These are phyloP conservation scores for Triplophysa yarkandensis DNA, from an alignment of 2,797 vertebrate genomes.

Conservation along the genomic window DNA sequence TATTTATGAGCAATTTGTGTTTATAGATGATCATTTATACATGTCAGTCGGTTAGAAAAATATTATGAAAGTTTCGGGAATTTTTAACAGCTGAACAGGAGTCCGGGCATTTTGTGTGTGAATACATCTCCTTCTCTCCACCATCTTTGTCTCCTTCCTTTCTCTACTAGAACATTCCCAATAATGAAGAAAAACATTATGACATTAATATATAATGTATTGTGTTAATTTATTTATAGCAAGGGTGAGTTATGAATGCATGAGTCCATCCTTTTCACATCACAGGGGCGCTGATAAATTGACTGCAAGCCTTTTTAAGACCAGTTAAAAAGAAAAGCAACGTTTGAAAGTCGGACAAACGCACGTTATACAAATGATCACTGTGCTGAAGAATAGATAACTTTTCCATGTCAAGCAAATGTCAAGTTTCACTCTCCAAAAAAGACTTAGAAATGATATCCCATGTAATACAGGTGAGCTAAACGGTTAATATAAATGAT, in stretches of 20 bases:
- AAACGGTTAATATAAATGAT: too few relatives aligned
- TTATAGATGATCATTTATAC: conserved; percentile 21
- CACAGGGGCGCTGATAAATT: neutral
- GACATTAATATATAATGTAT: conserved; percentile 36
- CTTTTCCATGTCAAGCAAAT: too few relatives aligned
- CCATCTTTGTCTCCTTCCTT: neutral
- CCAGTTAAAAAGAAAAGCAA: neutral
- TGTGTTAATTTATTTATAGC: conserved; percentile 33
- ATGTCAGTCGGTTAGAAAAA: conserved; percentile 23
- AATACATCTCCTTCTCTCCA: neutral
- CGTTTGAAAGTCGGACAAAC: neutral
- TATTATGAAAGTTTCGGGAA: conserved; percentile 25
- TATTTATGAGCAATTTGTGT: conserved; percentile 36
- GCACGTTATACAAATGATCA: neutral
- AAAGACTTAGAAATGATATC: too few relatives aligned
- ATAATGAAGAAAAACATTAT: conserved; percentile 40
- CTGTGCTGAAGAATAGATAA: neutral
- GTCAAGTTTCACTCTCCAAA: too few relatives aligned
- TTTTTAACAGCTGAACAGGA: conserved; percentile 18
- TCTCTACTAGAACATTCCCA: conserved; percentile 16
- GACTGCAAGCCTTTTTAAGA: neutral
- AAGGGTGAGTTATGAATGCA: conserved; percentile 32
- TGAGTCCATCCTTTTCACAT: conserved; percentile 13
- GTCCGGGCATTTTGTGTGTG: neutral
- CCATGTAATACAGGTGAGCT: too few relatives aligned